Base-by-base conservation (phyloP, 2,888 invertebrate species). In the Onchidella celtica region DNA sequence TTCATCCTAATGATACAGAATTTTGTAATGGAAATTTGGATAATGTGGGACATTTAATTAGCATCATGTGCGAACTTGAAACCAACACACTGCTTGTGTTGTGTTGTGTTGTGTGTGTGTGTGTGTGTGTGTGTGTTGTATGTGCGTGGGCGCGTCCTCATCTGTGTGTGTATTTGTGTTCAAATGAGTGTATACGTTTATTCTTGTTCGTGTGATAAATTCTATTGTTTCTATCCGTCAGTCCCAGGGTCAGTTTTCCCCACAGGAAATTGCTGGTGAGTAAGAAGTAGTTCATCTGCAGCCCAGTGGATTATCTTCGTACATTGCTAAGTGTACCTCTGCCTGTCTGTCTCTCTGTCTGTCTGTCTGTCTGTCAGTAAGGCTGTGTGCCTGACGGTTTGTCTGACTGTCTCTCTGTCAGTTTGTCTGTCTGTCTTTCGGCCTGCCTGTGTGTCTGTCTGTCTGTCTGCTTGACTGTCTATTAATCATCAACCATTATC, bases 241-340 rank as follows among this genome's bases (percentile, higher is more conserved):
- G 68, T 65, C 69, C 3, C 79, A 74, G 72, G 65, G 38, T 3
- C 79, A 83, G 40, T 80, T 83, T 72, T 69, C 75, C 0, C 59
- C 68, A 38, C 61, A 80, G 24, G 81, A 84, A 63, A 78, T 82
- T 34, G 68, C 80, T 21, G 81, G 84, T 82, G 38, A 68, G 73
- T 73, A 17, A 17, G 47, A 47, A 47, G 47, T 11, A 47, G 47
- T 17, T 47, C 47, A 47, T 47, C 47, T 47, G 9, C 6, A 47
- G 9, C 6, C 17, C 47, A 47, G 47, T 6, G 47, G 47, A 47
- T n/a, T n/a, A n/a, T n/a, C n/a, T n/a, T n/a, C n/a, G n/a, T n/a
- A n/a, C n/a, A n/a, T n/a, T n/a, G n/a, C n/a, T n/a, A n/a, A n/a
- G n/a, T n/a, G n/a, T n/a, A n/a, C n/a, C n/a, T n/a, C n/a, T n/a